Base-by-base conservation (phyloP, 2,797 vertebrate genomes). In the Miopithecus talapoin region DNA sequence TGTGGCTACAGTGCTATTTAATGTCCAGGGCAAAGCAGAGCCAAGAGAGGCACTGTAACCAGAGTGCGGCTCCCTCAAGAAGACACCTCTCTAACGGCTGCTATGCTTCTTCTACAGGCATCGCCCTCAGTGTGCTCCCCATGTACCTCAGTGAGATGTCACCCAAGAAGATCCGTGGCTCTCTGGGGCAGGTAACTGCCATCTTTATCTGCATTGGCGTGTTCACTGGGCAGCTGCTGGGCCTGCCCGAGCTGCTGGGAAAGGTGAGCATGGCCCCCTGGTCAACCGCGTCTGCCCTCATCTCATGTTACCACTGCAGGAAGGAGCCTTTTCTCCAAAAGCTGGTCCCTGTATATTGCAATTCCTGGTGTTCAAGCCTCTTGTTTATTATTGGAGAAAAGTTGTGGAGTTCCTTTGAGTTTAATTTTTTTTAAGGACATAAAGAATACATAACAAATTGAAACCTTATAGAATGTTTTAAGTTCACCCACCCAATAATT, bases 111-210 rank as follows among this genome's bases (percentile, higher is more conserved):
- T 96, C 97, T 28, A 0, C 91, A 99, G 99, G 99, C 90, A 99
- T 99, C 21, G 99, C 99, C 85, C 99, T 99, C 76, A 99, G 99
- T 9, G 99, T 98, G 0, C 99, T 99, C 59, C 99, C 99, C 83
- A 99, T 99, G 99, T 99, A 99, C 98, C 98, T 99, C 94, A 99
- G 99, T 80, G 99, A 99, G 98, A 99, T 99, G 98, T 99, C 99
- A 4, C 99, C 99, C 19, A 99, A 99, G 96, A 98, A 99, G 84
- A 99, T 99, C 70, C 99, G 99, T 8, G 99, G 99, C 50, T 99
- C 98, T 2, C 98, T 99, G 87, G 99, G 99, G 48, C 99, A 99
- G 97, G 99, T 99, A 98, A 99, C 99, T 39, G 98, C 99, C 2
- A 99, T 99, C 98, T 99, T 99, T 97, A 99, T 99, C 98, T 99